Base-by-base conservation (phyloP, 2,113 vertebrate genomes). In the Polypterus bichir region DNA sequence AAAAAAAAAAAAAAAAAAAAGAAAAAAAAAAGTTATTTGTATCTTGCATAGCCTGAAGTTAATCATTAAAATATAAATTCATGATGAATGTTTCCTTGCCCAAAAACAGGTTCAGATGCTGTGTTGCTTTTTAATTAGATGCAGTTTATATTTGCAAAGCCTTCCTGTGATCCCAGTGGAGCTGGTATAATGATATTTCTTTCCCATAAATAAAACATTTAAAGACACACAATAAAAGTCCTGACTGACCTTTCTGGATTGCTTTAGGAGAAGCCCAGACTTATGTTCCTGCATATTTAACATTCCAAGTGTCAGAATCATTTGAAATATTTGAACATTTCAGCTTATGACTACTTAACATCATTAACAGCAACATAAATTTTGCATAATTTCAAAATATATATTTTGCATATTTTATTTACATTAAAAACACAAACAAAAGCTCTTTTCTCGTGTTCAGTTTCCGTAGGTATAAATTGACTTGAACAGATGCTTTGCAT, bases 201-300 rank as follows among this genome's bases (percentile, higher is more conserved):
- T 62, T 69, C 27, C 67, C 71, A 66, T 66, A 75, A 71, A 73
- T 70, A 75, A 75, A 71, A 75, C 63, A 68, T 71, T 69, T 62
- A 68, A 69, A 64, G 59, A 61, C 46, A 58, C 56, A 69, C 64
- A 68, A 68, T 69, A 71, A 68, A 68, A 69, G 59, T 66, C n/a
- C n/a, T 59, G 59, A 63, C 64, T 68, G 59, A 67, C 66, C 59
- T 71, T 68, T 61, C 59, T 70, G 67, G 49, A 57, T 62, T 63
- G 63, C 67, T 66, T 47, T 9, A 69, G 60, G 49, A 53, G 48
- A 57, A 63, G 4, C 11, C 11, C 46, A 9, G 54, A 49, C 56
- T 47, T 5, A 49, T 44, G 4, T 57, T 55, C 11, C 49, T 57
- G 44, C 48, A 56, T 56, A 63, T 57, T 57, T 49, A 57, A 44